These are phyloP conservation scores for Hypercompe scribonia DNA, from an alignment of 2,888 invertebrate genomes.

Conservation along the genomic window DNA sequence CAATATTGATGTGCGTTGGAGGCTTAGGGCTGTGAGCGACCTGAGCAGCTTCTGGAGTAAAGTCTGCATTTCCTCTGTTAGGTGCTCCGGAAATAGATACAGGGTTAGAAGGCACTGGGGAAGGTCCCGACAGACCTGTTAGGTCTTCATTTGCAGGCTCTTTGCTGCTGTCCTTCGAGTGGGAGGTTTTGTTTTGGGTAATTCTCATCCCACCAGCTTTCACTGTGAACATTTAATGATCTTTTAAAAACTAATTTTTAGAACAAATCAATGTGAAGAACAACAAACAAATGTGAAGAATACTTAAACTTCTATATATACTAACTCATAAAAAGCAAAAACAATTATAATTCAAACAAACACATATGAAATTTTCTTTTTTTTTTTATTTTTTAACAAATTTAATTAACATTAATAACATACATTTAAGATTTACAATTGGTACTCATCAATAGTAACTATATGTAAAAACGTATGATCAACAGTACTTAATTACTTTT, in stretches of 20 bases:
- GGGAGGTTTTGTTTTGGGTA: constrained; percentile 93
- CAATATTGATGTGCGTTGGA: constrained; percentile 88
- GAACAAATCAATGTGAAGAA: background rate
- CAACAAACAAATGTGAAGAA: too few relatives aligned
- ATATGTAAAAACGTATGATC: too few relatives aligned
- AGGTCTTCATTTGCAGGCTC: constrained; percentile 89
- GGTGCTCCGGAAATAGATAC: constrained; percentile 92
- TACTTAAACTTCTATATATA: too few relatives aligned
- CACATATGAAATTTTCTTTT: too few relatives aligned
- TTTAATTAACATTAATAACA: too few relatives aligned
- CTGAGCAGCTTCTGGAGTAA: constrained; percentile 95
- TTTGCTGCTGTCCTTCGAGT: constrained; percentile 87
- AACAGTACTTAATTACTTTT: too few relatives aligned
- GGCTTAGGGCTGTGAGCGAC: constrained; percentile 93
- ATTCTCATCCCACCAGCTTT: constrained; percentile 98
- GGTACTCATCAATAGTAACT: too few relatives aligned
- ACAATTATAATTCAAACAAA: too few relatives aligned
- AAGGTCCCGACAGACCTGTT: constrained; percentile 90
- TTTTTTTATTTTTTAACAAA: too few relatives aligned
- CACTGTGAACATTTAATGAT: constrained; percentile 84
- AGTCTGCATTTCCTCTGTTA: constrained; percentile 92
- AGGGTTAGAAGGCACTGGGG: constrained; percentile 92
- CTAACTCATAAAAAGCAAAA: too few relatives aligned
- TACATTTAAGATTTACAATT: too few relatives aligned
- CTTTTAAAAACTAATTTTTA: background rate